Conservation (phyloP, 2,888 invertebrate species). For the Agrochola circellaris region DNA sequence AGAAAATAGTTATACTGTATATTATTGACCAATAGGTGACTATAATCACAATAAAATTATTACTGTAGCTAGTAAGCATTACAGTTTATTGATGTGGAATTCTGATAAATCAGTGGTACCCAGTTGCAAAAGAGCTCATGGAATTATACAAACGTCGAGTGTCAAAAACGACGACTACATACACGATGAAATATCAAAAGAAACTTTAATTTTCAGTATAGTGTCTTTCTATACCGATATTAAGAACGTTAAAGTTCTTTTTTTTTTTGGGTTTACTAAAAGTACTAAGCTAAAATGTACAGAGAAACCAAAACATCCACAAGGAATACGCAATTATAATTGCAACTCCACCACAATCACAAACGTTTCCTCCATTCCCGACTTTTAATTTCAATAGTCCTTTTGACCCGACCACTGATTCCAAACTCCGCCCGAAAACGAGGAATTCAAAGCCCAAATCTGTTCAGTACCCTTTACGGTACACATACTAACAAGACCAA, state of each 20-base stretch:
- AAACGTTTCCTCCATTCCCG: conserved; percentile 12
- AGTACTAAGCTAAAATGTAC: background rate
- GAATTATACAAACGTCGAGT: background rate
- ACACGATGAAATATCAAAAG: background rate
- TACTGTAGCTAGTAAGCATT: no score
- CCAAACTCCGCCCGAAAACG: conserved; percentile 44
- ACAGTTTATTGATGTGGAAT: background rate
- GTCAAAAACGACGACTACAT: background rate
- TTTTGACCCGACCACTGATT: conserved; percentile 44
- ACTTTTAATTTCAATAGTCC: conserved; percentile 46
- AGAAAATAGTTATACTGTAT: no score
- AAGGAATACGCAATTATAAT: background rate
- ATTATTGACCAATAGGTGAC: background rate
- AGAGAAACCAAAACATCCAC: background rate
- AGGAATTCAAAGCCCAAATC: conserved; percentile 52
- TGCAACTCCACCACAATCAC: background rate
- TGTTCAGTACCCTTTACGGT: conserved; percentile 48
- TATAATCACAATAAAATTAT: background rate
- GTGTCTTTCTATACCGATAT: background rate
- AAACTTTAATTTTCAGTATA: background rate
- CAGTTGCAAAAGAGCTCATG: background rate
- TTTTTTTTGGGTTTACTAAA: background rate
- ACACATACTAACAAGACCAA: conserved; percentile 53
- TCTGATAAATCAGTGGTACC: background rate
- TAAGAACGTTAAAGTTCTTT: background rate